Conservation (phyloP, 2,888 invertebrate genomes). For the Sesia bembeciformis region DNA sequence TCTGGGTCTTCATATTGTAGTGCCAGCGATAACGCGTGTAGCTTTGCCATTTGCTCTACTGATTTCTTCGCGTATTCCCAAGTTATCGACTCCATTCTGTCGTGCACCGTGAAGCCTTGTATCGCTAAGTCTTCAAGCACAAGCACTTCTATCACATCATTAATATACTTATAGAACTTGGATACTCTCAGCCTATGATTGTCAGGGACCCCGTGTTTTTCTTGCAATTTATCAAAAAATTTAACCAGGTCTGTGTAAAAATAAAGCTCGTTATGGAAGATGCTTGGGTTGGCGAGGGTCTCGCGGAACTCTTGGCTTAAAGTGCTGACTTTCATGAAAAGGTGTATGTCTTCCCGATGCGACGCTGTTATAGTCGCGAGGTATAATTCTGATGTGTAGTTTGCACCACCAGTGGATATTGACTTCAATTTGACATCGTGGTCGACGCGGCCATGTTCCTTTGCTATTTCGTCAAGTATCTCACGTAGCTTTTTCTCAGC, state of each 20-base stretch:
- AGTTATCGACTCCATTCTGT: constrained; percentile 24
- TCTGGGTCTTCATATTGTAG: constrained; percentile 24
- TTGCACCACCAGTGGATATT: constrained; percentile 24
- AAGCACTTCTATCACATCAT: constrained; percentile 14
- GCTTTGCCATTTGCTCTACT: constrained; percentile 24
- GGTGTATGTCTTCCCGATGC: constrained; percentile 14
- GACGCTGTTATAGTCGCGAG: constrained; percentile 12
- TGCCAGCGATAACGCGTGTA: constrained; percentile 37
- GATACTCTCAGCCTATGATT: constrained; percentile 7
- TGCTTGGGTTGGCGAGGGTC: constrained; percentile 10
- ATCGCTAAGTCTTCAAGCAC: constrained; percentile 23
- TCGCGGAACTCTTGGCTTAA: constrained; percentile 26
- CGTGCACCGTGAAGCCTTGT: constrained; percentile 21
- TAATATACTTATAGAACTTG: constrained; percentile 14
- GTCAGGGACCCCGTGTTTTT: constrained; percentile 4
- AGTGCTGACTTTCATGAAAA: constrained; percentile 40
- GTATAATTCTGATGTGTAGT: constrained; percentile 26
- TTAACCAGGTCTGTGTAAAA: constrained; percentile 3
- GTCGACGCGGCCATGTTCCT: constrained; percentile 18
- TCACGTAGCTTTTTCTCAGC: constrained; percentile 2
- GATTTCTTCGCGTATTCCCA: constrained; percentile 24
- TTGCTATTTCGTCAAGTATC: constrained; percentile 23
- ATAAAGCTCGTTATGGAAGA: constrained; percentile 3
- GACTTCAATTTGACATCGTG: constrained; percentile 15
- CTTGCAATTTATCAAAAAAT: constrained; percentile 5